Evolutionary conservation across 2,113 vertebrate species (phyloP).

Genomic region (Anhinga rufa): DNA sequence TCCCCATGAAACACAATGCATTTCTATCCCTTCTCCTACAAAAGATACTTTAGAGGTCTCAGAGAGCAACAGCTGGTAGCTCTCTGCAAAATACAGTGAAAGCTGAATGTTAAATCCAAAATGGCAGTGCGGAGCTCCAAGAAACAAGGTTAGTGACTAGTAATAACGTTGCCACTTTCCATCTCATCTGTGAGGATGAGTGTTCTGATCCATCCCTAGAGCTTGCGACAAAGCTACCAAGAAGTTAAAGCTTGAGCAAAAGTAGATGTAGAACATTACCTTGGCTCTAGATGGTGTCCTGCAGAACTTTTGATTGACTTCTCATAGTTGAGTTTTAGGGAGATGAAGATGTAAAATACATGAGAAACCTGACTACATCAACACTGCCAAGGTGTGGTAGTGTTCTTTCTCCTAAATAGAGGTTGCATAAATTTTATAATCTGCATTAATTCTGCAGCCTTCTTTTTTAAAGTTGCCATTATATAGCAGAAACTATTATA

Average conservation of each 20-base stretch:
- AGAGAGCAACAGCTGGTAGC: neutral
- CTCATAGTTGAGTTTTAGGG: neutral
- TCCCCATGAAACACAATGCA: neutral
- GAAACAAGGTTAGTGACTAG: neutral
- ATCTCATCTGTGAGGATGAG: neutral
- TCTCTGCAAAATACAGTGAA: neutral
- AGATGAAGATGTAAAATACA: neutral
- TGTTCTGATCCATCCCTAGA: neutral
- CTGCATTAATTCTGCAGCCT: neutral
- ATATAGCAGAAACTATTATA: too few relatives aligned
- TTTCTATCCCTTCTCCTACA: neutral
- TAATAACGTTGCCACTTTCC: neutral
- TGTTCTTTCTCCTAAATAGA: neutral
- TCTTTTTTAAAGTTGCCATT: neutral
- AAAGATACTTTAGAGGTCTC: neutral
- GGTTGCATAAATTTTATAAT: neutral
- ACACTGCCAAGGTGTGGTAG: neutral
- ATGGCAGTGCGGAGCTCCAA: neutral
- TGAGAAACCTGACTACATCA: neutral
- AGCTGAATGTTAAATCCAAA: neutral
- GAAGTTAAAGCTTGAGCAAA: neutral
- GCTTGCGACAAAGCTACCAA: neutral
- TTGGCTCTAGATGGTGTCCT: neutral
- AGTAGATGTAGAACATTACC: neutral
- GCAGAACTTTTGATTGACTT: neutral